Evolutionary conservation across 2,888 invertebrate species (phyloP).

Genomic region (Homarus gammarus): DNA sequence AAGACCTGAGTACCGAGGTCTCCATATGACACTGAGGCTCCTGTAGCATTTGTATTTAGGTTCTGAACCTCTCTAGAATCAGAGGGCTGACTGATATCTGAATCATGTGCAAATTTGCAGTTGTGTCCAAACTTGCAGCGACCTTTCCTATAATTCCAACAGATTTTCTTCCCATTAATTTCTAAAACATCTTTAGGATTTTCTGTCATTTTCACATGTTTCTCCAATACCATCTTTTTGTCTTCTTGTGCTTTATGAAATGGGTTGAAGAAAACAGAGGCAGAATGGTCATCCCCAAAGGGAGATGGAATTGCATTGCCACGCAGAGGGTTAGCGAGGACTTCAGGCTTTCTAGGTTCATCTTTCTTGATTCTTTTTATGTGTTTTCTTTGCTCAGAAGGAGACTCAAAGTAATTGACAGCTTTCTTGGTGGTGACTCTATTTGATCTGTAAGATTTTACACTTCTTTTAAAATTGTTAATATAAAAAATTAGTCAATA

Average conservation of each 20-base stretch:
- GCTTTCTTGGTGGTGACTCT: constrained; percentile 33
- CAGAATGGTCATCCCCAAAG: constrained; percentile 56
- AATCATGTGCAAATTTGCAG: constrained; percentile 94
- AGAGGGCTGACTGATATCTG: constrained; percentile 83
- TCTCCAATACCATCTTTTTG: constrained; percentile 91
- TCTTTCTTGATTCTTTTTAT: constrained; percentile 49
- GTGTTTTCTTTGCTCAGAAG: constrained; percentile 27
- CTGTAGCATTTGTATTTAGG: constrained; percentile 33
- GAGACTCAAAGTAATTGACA: constrained; percentile 59
- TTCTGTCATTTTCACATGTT: constrained; percentile 94
- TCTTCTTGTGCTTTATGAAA: constrained; percentile 91
- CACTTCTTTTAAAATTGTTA: too few relatives aligned
- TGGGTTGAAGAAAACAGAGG: constrained; percentile 75
- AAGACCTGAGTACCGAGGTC: constrained; percentile 1
- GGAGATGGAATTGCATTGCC: constrained; percentile 41
- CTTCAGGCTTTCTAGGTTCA: constrained; percentile 32
- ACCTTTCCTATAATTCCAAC: constrained; percentile 95
- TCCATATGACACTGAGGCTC: constrained; percentile 79
- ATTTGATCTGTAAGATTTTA: constrained; percentile 19
- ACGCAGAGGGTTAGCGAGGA: constrained; percentile 57
- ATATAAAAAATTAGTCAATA: not conserved
- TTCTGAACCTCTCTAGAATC: constrained; percentile 41
- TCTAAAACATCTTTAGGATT: constrained; percentile 86
- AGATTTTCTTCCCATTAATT: constrained; percentile 92
- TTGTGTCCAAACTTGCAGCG: constrained; percentile 90